phyloP scores from a whole-genome alignment of 2,888 invertebrate genomes.

The Caenorhabditis japonica region DNA sequence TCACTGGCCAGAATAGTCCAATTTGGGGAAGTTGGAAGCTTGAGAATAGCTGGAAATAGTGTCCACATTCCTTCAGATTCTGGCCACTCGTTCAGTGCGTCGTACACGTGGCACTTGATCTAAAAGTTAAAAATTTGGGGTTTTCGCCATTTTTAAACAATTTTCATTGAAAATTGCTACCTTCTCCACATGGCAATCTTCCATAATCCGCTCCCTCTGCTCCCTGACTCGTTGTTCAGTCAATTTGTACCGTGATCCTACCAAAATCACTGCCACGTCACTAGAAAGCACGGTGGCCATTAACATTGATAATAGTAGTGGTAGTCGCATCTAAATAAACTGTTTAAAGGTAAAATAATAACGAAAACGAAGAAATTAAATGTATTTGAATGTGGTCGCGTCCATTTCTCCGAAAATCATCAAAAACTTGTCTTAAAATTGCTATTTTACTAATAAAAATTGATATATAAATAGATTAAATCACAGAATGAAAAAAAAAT shows the following conservation, averaged over 20 bases:
- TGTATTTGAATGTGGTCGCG: constrained; percentile 13
- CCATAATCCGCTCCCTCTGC: constrained; percentile 8
- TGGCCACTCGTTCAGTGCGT: constrained; percentile 20
- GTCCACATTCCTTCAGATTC: constrained; percentile 41
- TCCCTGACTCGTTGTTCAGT: constrained; percentile 21
- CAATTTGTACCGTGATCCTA: constrained; percentile 27
- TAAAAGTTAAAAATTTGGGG: constrained; percentile 3
- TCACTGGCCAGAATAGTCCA: constrained; percentile 37
- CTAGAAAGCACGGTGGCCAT: background rate
- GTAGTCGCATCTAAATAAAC: constrained; percentile 23
- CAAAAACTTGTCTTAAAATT: background rate
- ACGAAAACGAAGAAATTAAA: too few species aligned
- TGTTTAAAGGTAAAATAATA: too few species aligned
- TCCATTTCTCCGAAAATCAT: constrained; percentile 3
- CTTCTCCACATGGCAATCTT: constrained; percentile 16
- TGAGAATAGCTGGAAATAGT: constrained; percentile 27
- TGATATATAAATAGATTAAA: constrained; percentile 4
- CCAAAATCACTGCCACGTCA: constrained; percentile 16
- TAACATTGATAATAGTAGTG: background rate
- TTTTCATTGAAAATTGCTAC: constrained; percentile 3
- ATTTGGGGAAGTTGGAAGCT: constrained; percentile 9
- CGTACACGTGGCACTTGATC: constrained; percentile 18
- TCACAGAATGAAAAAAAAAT: constrained; percentile 69
- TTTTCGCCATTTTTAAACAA: too few species aligned
- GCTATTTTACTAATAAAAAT: background rate